These are phyloP conservation scores for Anser cygnoides DNA, from an alignment of 2,113 vertebrate species.

Conservation along the genomic window DNA sequence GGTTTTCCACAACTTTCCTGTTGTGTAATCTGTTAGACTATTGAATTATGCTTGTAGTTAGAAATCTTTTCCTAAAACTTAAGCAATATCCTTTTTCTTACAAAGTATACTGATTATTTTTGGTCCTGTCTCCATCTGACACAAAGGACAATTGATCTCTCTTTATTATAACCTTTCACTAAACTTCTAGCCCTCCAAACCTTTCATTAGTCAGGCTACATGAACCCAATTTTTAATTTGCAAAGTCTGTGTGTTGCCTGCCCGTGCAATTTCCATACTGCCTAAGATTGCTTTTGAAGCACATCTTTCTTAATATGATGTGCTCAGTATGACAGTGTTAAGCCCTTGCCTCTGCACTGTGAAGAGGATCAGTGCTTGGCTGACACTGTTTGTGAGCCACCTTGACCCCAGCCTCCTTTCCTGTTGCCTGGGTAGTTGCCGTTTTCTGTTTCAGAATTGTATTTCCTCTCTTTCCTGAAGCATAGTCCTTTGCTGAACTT, in stretches of 20 bases:
- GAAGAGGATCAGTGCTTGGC: neutral
- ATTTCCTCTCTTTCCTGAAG: neutral
- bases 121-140: neutral
- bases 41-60: neutral
- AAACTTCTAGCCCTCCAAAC: neutral
- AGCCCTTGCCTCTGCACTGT: neutral
- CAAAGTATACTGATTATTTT: neutral
- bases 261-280: neutral
- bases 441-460: neutral
- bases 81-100: neutral
- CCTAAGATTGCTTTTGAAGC: neutral
- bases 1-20: neutral
- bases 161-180: neutral
- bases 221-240: neutral
- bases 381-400: neutral
- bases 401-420: neutral
- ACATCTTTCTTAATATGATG: neutral
- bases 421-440: neutral
- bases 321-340: neutral
- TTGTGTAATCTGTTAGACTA: neutral
- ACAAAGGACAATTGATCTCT: neutral
- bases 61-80: neutral
- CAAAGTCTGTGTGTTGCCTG: neutral
- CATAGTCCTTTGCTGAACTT: neutral
- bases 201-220: neutral